These are phyloP conservation scores for Anguilla anguilla DNA, from an alignment of 2,797 vertebrate species.

Conservation along the genomic window DNA sequence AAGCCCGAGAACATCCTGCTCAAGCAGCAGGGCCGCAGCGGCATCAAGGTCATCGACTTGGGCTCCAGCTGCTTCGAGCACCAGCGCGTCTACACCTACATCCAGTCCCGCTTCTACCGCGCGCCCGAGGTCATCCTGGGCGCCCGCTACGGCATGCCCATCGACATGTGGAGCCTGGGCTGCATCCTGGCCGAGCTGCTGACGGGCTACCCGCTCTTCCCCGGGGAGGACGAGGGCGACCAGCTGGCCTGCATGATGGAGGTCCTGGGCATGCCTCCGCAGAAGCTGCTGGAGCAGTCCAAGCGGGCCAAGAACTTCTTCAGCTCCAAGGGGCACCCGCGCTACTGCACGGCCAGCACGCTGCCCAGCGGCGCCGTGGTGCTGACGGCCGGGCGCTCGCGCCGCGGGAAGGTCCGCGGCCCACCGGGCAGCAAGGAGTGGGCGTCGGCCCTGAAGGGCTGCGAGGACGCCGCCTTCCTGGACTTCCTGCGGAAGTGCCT, in stretches of 20 bases:
- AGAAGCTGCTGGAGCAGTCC: slow-evolving; percentile 90
- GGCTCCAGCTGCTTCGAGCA: slow-evolving; percentile 98
- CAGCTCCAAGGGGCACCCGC: slow-evolving; percentile 94
- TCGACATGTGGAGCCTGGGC: slow-evolving; percentile 98
- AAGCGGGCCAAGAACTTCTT: slow-evolving; percentile 96
- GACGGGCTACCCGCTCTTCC: slow-evolving; percentile 93
- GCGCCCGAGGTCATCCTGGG: slow-evolving; percentile 95
- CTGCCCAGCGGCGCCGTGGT: slow-evolving; percentile 84
- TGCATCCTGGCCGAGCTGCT: slow-evolving; percentile 95
- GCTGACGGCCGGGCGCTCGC: slow-evolving; percentile 84
- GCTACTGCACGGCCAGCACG: slow-evolving; percentile 87
- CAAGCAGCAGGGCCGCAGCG: slow-evolving; percentile 94
- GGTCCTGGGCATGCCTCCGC: slow-evolving; percentile 90
- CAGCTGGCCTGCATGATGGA: slow-evolving; percentile 98
- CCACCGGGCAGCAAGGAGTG: slow-evolving; percentile 93
- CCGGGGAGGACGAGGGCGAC: slow-evolving; percentile 94
- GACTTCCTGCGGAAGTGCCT: slow-evolving; percentile 95
- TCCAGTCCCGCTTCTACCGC: slow-evolving; percentile 97
- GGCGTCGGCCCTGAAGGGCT: slow-evolving; percentile 88
- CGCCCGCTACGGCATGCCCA: slow-evolving; percentile 91
- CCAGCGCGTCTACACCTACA: slow-evolving; percentile 97
- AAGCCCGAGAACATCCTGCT: slow-evolving; percentile 98
- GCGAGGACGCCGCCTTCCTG: slow-evolving; percentile 89
- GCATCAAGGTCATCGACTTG: slow-evolving; percentile 98
- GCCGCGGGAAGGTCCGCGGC: slow-evolving; percentile 88